Percentiles rank a stretch among this genome's conserved stretches.
phyloP scores from a whole-genome alignment of 2,113 vertebrate species.

The Neotragus moschatus region DNA sequence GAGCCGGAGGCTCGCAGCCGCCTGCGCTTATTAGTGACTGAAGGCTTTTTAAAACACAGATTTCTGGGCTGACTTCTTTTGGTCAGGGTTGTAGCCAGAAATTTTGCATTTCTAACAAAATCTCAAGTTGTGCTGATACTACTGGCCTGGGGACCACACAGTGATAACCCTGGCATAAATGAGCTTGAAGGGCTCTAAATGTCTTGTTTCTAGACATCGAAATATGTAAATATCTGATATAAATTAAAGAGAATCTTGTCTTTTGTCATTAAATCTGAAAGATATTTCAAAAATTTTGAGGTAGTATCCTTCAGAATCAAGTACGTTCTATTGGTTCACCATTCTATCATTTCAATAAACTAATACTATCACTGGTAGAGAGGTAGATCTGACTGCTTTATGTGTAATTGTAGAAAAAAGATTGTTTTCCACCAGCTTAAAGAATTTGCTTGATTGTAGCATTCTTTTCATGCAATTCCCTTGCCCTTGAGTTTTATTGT shows the following conservation, averaged over 20 bases:
- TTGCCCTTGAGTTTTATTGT: background rate
- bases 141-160: background rate
- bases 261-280: background rate
- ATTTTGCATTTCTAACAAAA: background rate
- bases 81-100: background rate
- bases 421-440: background rate
- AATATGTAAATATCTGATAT: background rate
- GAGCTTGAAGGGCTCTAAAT: background rate
- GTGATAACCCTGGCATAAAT: background rate
- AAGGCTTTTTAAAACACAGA: background rate
- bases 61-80: background rate
- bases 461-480: background rate
- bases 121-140: background rate
- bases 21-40: too few species aligned
- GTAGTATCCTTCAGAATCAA: background rate
- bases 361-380: background rate
- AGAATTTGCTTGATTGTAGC: background rate
- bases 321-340: background rate
- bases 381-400: background rate
- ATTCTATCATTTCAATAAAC: background rate
- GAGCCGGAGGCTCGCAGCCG: too few species aligned
- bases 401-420: background rate
- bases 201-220: background rate
- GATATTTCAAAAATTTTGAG: background rate
- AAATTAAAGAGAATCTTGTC: background rate